Base-by-base conservation (phyloP, 2,797 vertebrate species). In the Oryzias dopingdopingensis region DNA sequence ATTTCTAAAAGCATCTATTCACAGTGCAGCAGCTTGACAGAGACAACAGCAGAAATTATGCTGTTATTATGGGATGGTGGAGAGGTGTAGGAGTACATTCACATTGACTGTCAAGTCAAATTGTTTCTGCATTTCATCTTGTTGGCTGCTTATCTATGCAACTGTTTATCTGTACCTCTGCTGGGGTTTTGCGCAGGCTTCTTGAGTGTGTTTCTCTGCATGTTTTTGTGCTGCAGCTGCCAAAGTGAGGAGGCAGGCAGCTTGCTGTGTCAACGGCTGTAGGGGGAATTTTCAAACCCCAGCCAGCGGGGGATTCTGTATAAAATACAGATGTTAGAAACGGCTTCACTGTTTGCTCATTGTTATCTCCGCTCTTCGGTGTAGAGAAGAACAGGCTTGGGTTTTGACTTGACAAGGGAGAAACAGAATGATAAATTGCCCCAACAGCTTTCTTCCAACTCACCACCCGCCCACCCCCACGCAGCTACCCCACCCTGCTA, bases 401-500 rank as follows among this genome's bases (percentile, higher is more conserved):
- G 72, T 72, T 83, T 81, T 85, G 77, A 79, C 79, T 82, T 89
- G 88, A 91, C 82, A 84, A 76, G 79, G 78, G 80, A 80, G 76
- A 85, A 89, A 81, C 76, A 72, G 79, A 87, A 85, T 86, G 84
- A 87, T 88, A 79, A 84, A 88, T 90, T 79, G 79, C 82, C 76
- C 77, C 71, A 79, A 68, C 65, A 76, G 79, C 75, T 82, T 83
- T 85, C 71, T 79, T 82, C 71, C 70, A 55, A 58, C 59, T 46
- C 58, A 8, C 56, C 71, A 4, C 65, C 51, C 26, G 22, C 14
- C 6, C 20, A 22, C 20, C 20, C 41, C 14, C 42, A 12, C 54
- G 17, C 52, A 24, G 3, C 24, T 42, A 18, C 65, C 68, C 69
- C 64, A 52, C 67, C 75, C 72, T 50, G 62, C 64, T 63, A 52